A percentile compares a stretch with the other conserved stretches of the same genome.
Evolutionary conservation across 2,797 vertebrate genomes (phyloP).

Genomic region (Ceyx erithaca): DNA sequence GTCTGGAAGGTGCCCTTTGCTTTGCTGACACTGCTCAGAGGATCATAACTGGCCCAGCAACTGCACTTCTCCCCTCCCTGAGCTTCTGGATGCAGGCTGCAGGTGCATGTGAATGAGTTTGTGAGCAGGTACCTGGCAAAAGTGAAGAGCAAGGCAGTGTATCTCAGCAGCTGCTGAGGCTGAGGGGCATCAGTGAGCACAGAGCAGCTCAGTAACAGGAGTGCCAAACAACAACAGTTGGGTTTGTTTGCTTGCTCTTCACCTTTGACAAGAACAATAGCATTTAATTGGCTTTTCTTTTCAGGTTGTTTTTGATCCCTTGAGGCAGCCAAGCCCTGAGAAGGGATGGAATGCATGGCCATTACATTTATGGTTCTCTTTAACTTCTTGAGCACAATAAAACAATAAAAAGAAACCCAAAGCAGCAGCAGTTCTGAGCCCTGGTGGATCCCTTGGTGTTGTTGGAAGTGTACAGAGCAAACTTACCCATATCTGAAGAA

Average conservation of each 20-base stretch:
- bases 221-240: background rate
- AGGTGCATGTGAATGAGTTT: background rate
- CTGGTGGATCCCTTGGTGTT: background rate
- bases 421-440: background rate
- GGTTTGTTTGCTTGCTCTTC: background rate
- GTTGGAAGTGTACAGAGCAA: background rate
- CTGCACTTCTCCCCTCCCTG: background rate
- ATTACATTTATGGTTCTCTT: background rate
- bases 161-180: background rate
- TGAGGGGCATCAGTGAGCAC: background rate
- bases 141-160: background rate
- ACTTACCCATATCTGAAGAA: constrained; percentile 91
- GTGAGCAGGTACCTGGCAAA: background rate
- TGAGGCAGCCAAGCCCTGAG: background rate
- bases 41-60: background rate
- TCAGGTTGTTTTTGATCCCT: background rate
- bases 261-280: background rate
- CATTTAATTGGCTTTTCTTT: background rate
- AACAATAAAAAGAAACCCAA: background rate
- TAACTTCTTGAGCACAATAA: background rate
- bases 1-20: background rate
- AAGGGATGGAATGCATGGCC: background rate
- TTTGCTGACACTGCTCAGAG: background rate
- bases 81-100: background rate
- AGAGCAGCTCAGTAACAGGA: background rate